A percentile compares a stretch with the other conserved stretches of the same genome.
These are phyloP conservation scores for Odocoileus virginianus DNA, from an alignment of 2,113 vertebrate species.

Conservation along the genomic window DNA sequence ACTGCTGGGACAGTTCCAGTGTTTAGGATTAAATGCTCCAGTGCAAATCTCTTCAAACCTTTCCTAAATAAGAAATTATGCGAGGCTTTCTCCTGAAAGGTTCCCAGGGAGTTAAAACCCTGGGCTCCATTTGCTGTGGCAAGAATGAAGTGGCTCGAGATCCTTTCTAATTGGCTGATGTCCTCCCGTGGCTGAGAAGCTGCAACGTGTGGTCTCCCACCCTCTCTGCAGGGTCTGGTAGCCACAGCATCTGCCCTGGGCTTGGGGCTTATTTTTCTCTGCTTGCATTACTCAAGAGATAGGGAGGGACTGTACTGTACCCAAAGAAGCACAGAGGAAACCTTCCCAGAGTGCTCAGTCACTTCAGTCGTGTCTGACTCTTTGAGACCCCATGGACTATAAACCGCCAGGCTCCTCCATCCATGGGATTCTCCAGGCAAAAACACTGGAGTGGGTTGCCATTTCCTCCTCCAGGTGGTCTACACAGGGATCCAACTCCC, in stretches of 20 bases:
- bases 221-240: conserved; percentile 75
- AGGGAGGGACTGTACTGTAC: conserved; percentile 55
- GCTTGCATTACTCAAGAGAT: conserved; percentile 76
- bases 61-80: conserved; percentile 82
- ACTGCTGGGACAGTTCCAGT: conserved; percentile 76
- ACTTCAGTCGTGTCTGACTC: not conserved
- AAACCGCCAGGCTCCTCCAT: rapidly evolving
- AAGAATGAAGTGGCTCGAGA: conserved; percentile 71
- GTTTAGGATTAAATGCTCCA: conserved; percentile 79
- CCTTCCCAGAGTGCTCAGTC: conserved; percentile 56
- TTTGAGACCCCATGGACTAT: not conserved
- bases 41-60: conserved; percentile 78
- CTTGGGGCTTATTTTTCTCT: conserved; percentile 63
- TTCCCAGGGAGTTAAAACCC: conserved; percentile 77
- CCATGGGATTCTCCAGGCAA: not conserved
- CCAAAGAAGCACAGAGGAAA: conserved; percentile 78
- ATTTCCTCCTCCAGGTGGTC: not conserved
- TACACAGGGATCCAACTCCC: not conserved
- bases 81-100: conserved; percentile 72
- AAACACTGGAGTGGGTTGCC: not conserved
- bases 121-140: conserved; percentile 78
- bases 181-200: conserved; percentile 73
- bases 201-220: conserved; percentile 69
- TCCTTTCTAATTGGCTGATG: conserved; percentile 77
- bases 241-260: conserved; percentile 77